Conservation (phyloP, 1,140 invertebrate genomes). For the Neodiprion pinetum region DNA sequence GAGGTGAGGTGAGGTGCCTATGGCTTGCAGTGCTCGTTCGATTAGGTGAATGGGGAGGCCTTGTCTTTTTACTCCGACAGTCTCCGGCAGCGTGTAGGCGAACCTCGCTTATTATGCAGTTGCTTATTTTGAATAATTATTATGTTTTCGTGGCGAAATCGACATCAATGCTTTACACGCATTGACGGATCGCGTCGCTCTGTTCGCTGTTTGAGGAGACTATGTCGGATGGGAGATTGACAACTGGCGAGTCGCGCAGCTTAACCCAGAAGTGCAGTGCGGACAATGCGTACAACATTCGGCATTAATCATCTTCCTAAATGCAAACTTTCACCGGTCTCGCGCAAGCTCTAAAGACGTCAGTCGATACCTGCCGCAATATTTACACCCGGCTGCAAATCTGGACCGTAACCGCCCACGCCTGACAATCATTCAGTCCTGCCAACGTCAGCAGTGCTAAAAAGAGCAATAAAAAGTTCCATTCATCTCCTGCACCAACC, state of each 20-base stretch:
- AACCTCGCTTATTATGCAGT: not conserved
- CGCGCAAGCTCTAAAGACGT: not conserved
- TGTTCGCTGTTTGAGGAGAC: too few species aligned
- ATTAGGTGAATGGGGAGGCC: conserved; percentile 1
- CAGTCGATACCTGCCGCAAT: conserved; percentile 6
- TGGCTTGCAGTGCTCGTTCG: not conserved
- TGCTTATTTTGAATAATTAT: too few species aligned
- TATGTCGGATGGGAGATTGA: too few species aligned
- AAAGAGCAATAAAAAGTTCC: conserved; percentile 27
- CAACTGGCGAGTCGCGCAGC: too few species aligned
- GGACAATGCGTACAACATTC: not conserved
- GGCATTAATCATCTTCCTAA: conserved; percentile 1
- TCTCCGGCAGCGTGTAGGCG: not conserved
- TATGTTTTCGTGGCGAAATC: too few species aligned
- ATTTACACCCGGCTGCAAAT: conserved; percentile 7
- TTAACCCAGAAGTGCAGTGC: not conserved
- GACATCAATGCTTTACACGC: too few species aligned
- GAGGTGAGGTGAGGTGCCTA: not conserved
- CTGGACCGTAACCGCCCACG: conserved; percentile 6
- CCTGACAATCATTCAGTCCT: conserved; percentile 4
- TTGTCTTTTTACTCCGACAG: not conserved
- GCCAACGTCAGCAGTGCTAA: conserved; percentile 8
- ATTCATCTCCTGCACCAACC: conserved; percentile 25
- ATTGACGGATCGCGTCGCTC: too few species aligned
- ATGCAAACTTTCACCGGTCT: conserved; percentile 6